phyloP scores from a whole-genome alignment of 2,888 invertebrate species.

The Troglohyphantes excavatus region DNA sequence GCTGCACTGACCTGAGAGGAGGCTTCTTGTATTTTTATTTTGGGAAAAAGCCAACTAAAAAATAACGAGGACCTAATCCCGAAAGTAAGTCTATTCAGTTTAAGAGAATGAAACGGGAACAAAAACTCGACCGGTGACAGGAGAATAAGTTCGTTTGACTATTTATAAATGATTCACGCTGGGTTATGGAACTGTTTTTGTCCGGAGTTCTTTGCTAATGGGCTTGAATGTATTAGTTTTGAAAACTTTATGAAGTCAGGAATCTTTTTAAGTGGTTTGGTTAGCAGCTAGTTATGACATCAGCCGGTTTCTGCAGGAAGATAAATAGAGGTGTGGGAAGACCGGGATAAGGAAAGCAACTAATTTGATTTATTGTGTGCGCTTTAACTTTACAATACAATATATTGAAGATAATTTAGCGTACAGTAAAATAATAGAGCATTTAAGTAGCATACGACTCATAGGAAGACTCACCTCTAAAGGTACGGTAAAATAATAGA shows the following conservation, averaged over 20 bases:
- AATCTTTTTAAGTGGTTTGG: neutral
- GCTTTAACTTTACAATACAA: too few species aligned
- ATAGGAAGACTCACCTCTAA: too few species aligned
- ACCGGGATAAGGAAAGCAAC: too few species aligned
- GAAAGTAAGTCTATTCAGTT: slow-evolving; percentile 7
- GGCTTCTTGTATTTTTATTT: neutral
- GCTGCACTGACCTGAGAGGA: neutral
- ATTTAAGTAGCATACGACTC: too few species aligned
- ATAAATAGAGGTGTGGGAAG: too few species aligned
- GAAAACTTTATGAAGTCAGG: neutral
- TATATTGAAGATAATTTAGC: too few species aligned
- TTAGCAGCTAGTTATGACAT: neutral
- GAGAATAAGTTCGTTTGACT: neutral
- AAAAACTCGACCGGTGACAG: neutral
- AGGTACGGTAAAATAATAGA: too few species aligned
- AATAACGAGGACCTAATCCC: slow-evolving; percentile 46
- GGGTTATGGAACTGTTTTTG: neutral
- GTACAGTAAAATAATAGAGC: too few species aligned
- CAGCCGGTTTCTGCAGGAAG: too few species aligned
- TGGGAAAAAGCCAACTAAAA: slow-evolving; percentile 19
- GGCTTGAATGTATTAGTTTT: neutral
- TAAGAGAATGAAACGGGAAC: neutral
- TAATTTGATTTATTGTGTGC: too few species aligned
- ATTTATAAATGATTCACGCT: neutral
- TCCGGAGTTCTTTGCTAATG: neutral